Evolutionary conservation across 2,797 vertebrate genomes (phyloP), one percentile per base, ranked within the genome.

Genomic region (Myoxocephalus aenaeus): DNA sequence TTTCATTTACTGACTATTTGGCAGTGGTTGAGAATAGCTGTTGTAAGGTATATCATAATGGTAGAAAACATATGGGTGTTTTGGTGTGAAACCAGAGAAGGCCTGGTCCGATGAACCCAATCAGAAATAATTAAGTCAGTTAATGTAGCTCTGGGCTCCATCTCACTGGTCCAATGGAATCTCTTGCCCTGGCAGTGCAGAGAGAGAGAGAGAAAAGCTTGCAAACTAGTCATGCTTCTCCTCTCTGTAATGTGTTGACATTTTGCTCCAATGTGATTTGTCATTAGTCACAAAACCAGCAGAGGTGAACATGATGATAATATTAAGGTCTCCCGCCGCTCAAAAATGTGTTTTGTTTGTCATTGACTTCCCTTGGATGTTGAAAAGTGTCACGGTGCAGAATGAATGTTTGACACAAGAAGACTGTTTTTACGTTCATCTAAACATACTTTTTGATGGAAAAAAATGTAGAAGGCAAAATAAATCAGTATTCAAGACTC

Each of bases 101-200:
- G 34, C 25, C 50, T 36, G 42, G 64, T 67, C 40, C 32, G 48
- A 4, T 48, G 40, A 74, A 56, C 54, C 66, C 42, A 66, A 40
- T 78, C 46, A 42, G 62, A 58, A 51, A 42, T 75, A 51, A 78
- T 70, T 29, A 65, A 42, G 48, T 70, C 48, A 57, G 40, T 63
- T 42, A 75, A 63, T 62, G 25, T 70, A 18, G 53, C 53, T 56
- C 15, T 48, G 27, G 48, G 61, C 38, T 78, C 61, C 25, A 56
- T 70, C 48, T 48, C 70, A 56, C 70, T 62, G 61, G 17, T 73
- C 51, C 54, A 57, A 10, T 59, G 44, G 7, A 3, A 25, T 56
- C 6, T 48, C 32, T 57, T 42, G 71, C 1, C 29, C 27, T 10
- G 29, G 54, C 29, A 34, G 20, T 20, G 20, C 38, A 67, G n/a